Evolutionary conservation across 2,797 vertebrate genomes (phyloP).

Genomic region (Lophura swinhoii): DNA sequence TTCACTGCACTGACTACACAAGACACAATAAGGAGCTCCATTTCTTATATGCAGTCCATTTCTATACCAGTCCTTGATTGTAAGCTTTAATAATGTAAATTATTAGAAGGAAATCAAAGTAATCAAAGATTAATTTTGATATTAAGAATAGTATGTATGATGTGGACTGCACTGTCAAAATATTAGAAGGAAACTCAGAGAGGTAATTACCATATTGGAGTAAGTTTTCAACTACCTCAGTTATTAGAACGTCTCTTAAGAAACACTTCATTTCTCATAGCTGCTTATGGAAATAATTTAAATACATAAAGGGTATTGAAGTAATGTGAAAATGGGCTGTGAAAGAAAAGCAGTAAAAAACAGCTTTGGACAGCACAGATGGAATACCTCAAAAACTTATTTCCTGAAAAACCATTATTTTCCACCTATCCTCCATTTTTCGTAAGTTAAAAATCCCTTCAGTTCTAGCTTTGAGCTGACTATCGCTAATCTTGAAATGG

Average conservation of each 20-base stretch:
- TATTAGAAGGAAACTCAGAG: not conserved
- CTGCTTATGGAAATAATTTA: not conserved
- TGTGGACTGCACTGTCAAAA: fast-evolving
- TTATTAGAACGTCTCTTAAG: not conserved
- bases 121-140: not conserved
- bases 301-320: not conserved
- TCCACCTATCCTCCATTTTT: fast-evolving
- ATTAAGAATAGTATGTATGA: not conserved
- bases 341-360: not conserved
- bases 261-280: not conserved
- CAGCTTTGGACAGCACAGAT: not conserved
- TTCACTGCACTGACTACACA: not conserved
- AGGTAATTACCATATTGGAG: not conserved
- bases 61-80: not conserved
- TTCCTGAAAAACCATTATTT: not conserved
- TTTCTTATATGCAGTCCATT: not conserved
- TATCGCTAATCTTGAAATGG: not conserved
- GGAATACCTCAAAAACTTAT: not conserved
- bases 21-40: not conserved
- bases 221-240: not conserved
- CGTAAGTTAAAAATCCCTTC: not conserved
- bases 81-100: not conserved
- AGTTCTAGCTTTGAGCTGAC: not conserved
- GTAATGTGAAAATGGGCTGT: not conserved
- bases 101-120: not conserved